A percentile compares a stretch with the other conserved stretches of the same genome.
Conservation (phyloP, 2,113 vertebrate species). For the Pachyramphus minor region DNA sequence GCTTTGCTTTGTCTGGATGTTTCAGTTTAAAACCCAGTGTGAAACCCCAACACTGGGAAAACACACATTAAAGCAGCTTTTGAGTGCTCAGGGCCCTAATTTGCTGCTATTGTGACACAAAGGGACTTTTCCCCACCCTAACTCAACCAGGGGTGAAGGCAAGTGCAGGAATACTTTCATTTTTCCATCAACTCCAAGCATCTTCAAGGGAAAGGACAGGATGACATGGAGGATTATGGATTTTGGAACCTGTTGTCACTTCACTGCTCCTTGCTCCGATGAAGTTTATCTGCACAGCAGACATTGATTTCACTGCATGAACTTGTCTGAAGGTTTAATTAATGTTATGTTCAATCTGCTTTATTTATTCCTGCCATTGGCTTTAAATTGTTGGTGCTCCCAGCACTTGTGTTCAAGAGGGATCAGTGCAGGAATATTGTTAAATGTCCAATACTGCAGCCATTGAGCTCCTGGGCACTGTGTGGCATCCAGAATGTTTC, state of each 20-base stretch:
- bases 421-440: neutral
- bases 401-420: neutral
- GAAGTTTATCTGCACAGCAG: neutral
- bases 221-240: neutral
- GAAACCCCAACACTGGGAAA: neutral
- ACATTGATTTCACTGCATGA: neutral
- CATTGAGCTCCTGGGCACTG: fast-evolving
- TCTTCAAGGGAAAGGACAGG: neutral
- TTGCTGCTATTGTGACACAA: neutral
- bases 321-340: conserved; percentile 11
- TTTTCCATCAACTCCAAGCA: neutral
- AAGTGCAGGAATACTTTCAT: neutral
- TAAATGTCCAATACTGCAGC: neutral
- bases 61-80: neutral
- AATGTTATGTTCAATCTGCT: neutral
- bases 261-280: neutral
- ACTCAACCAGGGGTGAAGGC: neutral
- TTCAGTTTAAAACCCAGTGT: neutral
- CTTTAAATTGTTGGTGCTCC: neutral
- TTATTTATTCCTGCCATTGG: neutral
- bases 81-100: neutral
- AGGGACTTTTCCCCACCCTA: neutral
- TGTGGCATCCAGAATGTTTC: neutral
- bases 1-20: neutral
- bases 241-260: neutral